Evolutionary conservation across 92 coral and sea anemone species (phyloP).

Genomic region (Galaxea fascicularis): DNA sequence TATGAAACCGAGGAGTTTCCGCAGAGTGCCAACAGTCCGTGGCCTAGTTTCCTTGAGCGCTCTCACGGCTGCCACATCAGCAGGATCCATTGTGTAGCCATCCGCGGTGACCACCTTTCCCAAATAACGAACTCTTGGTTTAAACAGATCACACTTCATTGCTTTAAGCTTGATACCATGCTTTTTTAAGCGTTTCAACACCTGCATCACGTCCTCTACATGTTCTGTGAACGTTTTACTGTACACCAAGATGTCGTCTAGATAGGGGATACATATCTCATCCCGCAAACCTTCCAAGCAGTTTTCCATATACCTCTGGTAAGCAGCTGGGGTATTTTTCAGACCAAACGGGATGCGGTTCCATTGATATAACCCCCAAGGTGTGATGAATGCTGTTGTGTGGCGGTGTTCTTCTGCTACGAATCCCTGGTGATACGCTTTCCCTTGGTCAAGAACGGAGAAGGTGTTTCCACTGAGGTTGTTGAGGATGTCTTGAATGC

Average conservation of each 20-base stretch:
- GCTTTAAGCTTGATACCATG: constrained; percentile 79
- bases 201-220: constrained; percentile 61
- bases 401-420: constrained; percentile 60
- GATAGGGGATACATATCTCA: constrained; percentile 74
- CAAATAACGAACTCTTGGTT: constrained; percentile 68
- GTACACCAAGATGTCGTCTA: constrained; percentile 66
- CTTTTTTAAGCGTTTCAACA: constrained; percentile 49
- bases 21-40: constrained; percentile 70
- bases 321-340: constrained; percentile 74
- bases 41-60: constrained; percentile 60
- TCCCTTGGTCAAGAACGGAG: constrained; percentile 70
- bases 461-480: constrained; percentile 71
- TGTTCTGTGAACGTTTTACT: constrained; percentile 64
- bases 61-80: constrained; percentile 52
- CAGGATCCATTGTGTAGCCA: constrained; percentile 70
- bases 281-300: constrained; percentile 67
- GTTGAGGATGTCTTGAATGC: constrained; percentile 68
- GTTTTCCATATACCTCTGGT: constrained; percentile 79
- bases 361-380: constrained; percentile 80
- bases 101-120: constrained; percentile 69
- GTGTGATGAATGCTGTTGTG: constrained; percentile 79
- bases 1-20: constrained; percentile 72
- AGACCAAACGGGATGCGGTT: constrained; percentile 72
- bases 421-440: constrained; percentile 76
- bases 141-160: constrained; percentile 65